Base-by-base conservation (phyloP, 2,888 invertebrate species). In the Drosophila sordidapex region DNA sequence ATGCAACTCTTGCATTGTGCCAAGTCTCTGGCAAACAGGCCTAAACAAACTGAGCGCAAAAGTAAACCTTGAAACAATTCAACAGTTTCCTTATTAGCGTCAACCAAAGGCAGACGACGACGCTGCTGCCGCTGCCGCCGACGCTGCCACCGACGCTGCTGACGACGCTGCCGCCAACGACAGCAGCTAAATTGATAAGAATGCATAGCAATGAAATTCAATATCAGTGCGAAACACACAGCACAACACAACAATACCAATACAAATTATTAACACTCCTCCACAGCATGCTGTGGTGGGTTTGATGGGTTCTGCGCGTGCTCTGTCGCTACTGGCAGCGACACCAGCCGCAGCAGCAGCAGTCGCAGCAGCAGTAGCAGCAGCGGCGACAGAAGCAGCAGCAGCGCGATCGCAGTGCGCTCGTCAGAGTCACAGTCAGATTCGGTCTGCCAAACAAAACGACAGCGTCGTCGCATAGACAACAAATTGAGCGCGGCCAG, bases 1-100 rank as follows among this genome's bases (percentile, higher is more conserved):
- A 82, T 82, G 87, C 89, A 78, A 85, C 87, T 85, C 89, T 88
- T 83, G 86, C 85, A 87, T 80, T 88, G 76, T 83, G 87, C 69
- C 74, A 73, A 88, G 76, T 53, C 79, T 63, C 74, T 56, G 59
- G 83, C 70, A 87, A 89, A 88, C 73, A 89, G 73, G 61, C 89
- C 82, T 87, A 88, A 83, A 71, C 80, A 89, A 89, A 87, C 89
- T 72, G 57, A 61, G 61, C 78, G 76, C 82, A 64, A 68, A 80
- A 72, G 80, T 69, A 87, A 87, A 89, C 86, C 88, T 83, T 89
- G 86, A 87, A 87, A 89, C 83, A 86, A 89, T 89, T 83, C 87
- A 87, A 77, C 79, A 72, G 80, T 83, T 87, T 88, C 86, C 90
- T 89, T 83, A 89, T 87, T 88, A 87, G 80, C 70, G 67, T 53